These are phyloP conservation scores for Phalloptychus januarius DNA, from an alignment of 2,797 vertebrate genomes.

Conservation along the genomic window DNA sequence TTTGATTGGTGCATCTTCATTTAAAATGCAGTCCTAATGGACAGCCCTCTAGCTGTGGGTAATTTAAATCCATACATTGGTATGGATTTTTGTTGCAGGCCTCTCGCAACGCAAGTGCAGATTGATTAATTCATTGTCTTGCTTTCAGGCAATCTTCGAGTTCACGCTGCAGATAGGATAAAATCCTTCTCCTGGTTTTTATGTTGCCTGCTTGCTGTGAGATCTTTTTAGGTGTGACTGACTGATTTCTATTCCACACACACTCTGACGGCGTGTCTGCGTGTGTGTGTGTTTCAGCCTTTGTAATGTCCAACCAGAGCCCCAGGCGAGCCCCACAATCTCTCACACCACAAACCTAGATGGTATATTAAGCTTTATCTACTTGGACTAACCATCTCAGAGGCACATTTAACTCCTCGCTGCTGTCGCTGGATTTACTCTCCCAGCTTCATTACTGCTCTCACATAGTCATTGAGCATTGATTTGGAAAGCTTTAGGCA, in stretches of 20 bases:
- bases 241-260: constrained; percentile 25
- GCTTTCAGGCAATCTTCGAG: constrained; percentile 3
- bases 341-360: constrained; percentile 25
- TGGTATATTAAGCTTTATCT: constrained; percentile 27
- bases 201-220: constrained; percentile 2
- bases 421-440: constrained; percentile 14
- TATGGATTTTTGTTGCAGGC: constrained; percentile 18
- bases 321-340: constrained; percentile 16
- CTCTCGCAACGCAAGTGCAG: constrained; percentile 12
- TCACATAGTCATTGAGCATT: constrained; percentile 55
- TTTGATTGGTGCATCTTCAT: background rate
- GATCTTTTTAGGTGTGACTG: constrained; percentile 33
- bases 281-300: constrained; percentile 5
- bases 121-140: constrained; percentile 26
- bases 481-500: constrained; percentile 39
- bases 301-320: constrained; percentile 18
- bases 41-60: constrained; percentile 22
- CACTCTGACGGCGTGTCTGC: constrained; percentile 3
- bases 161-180: background rate
- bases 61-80: constrained; percentile 47
- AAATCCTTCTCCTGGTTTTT: constrained; percentile 23
- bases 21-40: constrained; percentile 45
- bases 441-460: constrained; percentile 32
- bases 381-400: constrained; percentile 38
- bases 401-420: constrained; percentile 7